Conservation (phyloP, 1,140 invertebrate species). For the Euura lappo region DNA sequence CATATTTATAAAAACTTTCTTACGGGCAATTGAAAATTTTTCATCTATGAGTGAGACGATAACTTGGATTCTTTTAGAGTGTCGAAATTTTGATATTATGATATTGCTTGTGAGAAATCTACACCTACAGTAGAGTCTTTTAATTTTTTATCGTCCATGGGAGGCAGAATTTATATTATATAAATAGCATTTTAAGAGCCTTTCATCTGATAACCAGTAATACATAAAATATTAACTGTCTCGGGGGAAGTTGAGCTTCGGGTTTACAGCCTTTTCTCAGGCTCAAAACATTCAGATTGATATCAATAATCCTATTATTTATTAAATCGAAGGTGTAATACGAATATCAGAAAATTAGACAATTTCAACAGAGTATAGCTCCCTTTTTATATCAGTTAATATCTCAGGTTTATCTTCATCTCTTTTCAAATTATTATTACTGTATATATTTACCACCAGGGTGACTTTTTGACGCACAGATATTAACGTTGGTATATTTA, state of each 20-base stretch:
- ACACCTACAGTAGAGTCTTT: neutral
- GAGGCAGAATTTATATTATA: neutral
- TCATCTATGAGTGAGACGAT: neutral
- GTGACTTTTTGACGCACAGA: slow-evolving; percentile 18
- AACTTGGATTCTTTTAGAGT: neutral
- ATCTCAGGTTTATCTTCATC: slow-evolving; percentile 38
- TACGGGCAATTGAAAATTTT: neutral
- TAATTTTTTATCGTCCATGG: neutral
- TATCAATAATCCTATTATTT: no score
- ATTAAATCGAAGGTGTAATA: no score
- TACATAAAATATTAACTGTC: neutral
- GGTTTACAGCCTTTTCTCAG: no score
- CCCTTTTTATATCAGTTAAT: slow-evolving; percentile 35
- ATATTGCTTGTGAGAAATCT: neutral
- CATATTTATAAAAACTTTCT: neutral
- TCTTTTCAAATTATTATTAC: slow-evolving; percentile 25
- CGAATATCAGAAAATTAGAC: no score
- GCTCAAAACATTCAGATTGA: no score
- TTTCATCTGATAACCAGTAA: neutral
- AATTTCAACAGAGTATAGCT: slow-evolving; percentile 13
- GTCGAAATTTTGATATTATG: neutral
- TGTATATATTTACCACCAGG: slow-evolving; percentile 37
- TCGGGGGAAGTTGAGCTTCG: no score
- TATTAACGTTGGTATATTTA: neutral
- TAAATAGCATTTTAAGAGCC: neutral